A percentile compares a stretch with the other conserved stretches of the same genome.
phyloP scores from a whole-genome alignment of 2,797 vertebrate species.

The Peromyscus melanophrys region DNA sequence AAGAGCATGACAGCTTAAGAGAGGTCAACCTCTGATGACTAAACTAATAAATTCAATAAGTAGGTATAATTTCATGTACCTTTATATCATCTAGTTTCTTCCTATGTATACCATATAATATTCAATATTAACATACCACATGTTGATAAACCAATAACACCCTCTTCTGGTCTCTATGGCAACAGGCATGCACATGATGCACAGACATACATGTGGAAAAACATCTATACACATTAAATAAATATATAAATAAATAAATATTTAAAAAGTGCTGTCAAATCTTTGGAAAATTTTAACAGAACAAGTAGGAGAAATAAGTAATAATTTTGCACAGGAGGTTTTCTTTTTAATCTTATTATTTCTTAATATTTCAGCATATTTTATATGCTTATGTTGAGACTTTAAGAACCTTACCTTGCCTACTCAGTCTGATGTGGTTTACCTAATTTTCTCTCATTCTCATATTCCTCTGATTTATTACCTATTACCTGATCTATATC shows the following conservation, averaged over 20 bases:
- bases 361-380: neutral
- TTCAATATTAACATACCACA: neutral
- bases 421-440: neutral
- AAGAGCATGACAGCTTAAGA: neutral
- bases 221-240: neutral
- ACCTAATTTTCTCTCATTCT: neutral
- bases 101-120: neutral
- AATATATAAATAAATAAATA: neutral
- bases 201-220: neutral
- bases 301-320: neutral
- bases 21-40: neutral
- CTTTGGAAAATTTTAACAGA: neutral
- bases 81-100: neutral
- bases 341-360: neutral
- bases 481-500: neutral
- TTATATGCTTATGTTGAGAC: neutral
- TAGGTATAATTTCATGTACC: neutral
- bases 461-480: neutral
- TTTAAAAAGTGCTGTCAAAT: neutral
- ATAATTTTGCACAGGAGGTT: neutral
- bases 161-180: neutral
- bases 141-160: neutral
- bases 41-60: neutral
- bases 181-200: too few relatives aligned
- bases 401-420: neutral